These are phyloP conservation scores for Habrosyne pyritoides DNA, from an alignment of 2,888 invertebrate species.

Conservation along the genomic window DNA sequence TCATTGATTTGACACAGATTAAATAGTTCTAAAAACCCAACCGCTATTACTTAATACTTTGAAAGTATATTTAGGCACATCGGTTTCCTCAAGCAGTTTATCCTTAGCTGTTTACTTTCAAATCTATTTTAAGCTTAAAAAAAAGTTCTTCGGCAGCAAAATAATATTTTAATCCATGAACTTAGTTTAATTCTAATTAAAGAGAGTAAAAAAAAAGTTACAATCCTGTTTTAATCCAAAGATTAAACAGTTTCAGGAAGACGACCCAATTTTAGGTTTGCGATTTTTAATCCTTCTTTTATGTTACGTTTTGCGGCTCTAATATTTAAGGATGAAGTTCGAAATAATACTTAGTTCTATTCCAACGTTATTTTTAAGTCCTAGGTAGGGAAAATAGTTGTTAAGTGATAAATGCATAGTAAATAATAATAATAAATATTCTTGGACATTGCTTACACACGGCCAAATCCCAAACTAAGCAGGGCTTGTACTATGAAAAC, in stretches of 20 bases:
- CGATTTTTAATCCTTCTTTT: neutral
- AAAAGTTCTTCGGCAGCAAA: neutral
- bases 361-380: neutral
- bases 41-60: neutral
- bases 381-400: neutral
- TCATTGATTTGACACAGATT: no score
- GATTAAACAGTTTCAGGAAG: neutral
- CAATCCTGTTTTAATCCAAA: conserved; percentile 7
- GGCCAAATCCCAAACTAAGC: no score
- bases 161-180: neutral
- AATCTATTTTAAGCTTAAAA: neutral
- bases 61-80: neutral
- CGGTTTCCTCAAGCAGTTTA: neutral
- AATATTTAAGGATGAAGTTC: neutral
- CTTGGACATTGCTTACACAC: no score
- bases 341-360: neutral
- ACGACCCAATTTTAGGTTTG: neutral
- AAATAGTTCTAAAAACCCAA: no score
- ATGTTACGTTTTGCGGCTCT: neutral
- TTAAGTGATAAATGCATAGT: neutral
- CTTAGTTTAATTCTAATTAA: neutral
- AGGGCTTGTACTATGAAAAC: no score
- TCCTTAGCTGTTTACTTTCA: neutral
- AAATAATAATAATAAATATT: no score
- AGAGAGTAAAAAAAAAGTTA: neutral